Conservation (phyloP, 2,888 invertebrate genomes). For the Melangyna quadrimaculata region DNA sequence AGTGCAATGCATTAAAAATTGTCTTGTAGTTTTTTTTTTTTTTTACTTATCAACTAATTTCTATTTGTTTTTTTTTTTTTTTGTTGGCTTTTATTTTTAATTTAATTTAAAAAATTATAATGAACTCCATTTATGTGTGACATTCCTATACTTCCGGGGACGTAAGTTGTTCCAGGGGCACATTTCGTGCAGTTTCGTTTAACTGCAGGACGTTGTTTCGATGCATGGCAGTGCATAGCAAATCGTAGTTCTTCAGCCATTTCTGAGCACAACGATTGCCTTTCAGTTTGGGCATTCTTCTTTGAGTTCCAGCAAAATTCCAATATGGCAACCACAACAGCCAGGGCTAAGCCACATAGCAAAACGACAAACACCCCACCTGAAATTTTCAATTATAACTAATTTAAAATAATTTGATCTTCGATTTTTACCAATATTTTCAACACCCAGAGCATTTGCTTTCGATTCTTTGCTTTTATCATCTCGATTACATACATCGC, state of each 20-base stretch:
- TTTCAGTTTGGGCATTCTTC: constrained; percentile 91
- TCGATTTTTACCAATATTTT: constrained; percentile 87
- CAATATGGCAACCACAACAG: constrained; percentile 94
- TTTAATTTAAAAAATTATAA: constrained; percentile 79
- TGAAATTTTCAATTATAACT: constrained; percentile 35
- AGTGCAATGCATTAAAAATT: not conserved
- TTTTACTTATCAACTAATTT: constrained; percentile 3
- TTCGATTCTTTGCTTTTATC: constrained; percentile 94
- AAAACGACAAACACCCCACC: constrained; percentile 98
- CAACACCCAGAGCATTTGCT: constrained; percentile 92
- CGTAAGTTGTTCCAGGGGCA: constrained; percentile 87
- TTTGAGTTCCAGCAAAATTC: constrained; percentile 98
- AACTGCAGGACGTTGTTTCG: constrained; percentile 90
- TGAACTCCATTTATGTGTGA: constrained; percentile 77
- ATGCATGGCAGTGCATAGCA: constrained; percentile 93
- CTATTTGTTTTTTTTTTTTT: constrained; percentile 1
- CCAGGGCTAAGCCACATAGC: constrained; percentile 93
- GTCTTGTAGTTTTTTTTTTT: not conserved
- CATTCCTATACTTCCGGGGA: constrained; percentile 82
- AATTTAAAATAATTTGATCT: not conserved
- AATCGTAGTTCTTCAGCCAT: constrained; percentile 96
- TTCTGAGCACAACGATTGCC: constrained; percentile 95
- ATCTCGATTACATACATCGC: constrained; percentile 93
- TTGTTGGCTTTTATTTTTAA: not conserved
- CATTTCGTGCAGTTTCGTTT: constrained; percentile 89